Conservation (phyloP, 1,140 invertebrate genomes). For the Muscidifurax raptorellus region DNA sequence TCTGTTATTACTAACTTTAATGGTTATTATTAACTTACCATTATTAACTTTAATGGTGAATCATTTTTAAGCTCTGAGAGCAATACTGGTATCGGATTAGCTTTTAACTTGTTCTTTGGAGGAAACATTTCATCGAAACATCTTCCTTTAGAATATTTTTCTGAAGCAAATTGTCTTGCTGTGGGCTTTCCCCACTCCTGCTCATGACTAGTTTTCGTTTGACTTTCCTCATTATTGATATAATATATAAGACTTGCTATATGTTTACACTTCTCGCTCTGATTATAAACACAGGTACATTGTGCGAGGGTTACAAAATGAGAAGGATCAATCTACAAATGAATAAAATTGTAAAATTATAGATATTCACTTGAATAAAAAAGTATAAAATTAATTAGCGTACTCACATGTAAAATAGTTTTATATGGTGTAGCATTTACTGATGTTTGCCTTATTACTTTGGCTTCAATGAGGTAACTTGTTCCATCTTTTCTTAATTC, state of each 20-base stretch:
- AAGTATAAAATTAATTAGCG: too few species aligned
- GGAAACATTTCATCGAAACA: constrained; percentile 54
- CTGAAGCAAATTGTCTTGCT: constrained; percentile 50
- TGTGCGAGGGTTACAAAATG: too few species aligned
- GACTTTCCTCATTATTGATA: constrained; percentile 54
- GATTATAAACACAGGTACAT: constrained; percentile 54
- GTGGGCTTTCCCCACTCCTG: constrained; percentile 56
- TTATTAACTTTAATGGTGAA: constrained; percentile 41
- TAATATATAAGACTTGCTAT: constrained; percentile 54
- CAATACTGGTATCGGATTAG: not conserved
- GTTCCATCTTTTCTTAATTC: constrained; percentile 43
- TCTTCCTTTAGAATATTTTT: constrained; percentile 56
- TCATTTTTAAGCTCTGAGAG: constrained; percentile 35
- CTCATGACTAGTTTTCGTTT: constrained; percentile 54
- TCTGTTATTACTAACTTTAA: too few species aligned
- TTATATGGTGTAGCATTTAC: constrained; percentile 44
- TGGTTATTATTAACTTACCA: too few species aligned
- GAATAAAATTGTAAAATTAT: too few species aligned
- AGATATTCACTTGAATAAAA: too few species aligned
- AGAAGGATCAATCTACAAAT: too few species aligned
- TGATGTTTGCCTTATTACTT: constrained; percentile 47
- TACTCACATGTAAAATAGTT: constrained; percentile 36
- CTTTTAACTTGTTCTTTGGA: not conserved
- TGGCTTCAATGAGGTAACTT: constrained; percentile 45
- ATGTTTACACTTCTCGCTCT: constrained; percentile 55